Evolutionary conservation across 2,113 vertebrate species (phyloP).

Genomic region (Syrrhaptes paradoxus): DNA sequence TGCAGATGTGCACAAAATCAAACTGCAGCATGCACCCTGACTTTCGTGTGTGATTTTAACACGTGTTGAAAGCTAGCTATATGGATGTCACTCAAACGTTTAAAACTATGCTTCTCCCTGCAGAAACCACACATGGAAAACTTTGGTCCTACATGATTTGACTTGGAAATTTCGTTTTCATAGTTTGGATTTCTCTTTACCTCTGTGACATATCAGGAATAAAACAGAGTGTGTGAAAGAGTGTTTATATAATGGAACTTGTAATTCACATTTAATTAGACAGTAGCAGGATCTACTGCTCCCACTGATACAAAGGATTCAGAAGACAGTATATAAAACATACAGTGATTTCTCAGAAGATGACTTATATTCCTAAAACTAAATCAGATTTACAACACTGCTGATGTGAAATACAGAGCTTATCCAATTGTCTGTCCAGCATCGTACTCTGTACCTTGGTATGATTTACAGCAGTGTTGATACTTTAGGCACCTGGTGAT

Average conservation of each 20-base stretch:
- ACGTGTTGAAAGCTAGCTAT: neutral
- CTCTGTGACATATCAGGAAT: neutral
- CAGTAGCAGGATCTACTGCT: neutral
- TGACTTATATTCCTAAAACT: neutral
- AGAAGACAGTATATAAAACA: neutral
- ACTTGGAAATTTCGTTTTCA: neutral
- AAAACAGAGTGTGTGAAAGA: neutral
- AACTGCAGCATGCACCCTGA: slow-evolving; percentile 1
- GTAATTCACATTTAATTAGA: neutral
- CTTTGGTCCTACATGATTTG: neutral
- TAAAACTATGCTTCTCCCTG: neutral
- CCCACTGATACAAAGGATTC: neutral
- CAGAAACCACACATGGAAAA: neutral
- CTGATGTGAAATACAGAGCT: neutral
- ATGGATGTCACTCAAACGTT: neutral
- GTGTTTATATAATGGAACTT: neutral
- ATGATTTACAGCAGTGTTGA: neutral
- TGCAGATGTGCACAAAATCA: slow-evolving; percentile 47
- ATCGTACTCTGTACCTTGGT: neutral
- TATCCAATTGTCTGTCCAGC: neutral
- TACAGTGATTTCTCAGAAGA: neutral
- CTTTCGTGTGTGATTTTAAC: neutral
- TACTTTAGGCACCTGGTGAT: neutral
- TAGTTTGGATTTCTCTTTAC: neutral
- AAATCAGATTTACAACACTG: neutral